Conservation (phyloP, 2,888 invertebrate species). For the Heliconius aoede region DNA sequence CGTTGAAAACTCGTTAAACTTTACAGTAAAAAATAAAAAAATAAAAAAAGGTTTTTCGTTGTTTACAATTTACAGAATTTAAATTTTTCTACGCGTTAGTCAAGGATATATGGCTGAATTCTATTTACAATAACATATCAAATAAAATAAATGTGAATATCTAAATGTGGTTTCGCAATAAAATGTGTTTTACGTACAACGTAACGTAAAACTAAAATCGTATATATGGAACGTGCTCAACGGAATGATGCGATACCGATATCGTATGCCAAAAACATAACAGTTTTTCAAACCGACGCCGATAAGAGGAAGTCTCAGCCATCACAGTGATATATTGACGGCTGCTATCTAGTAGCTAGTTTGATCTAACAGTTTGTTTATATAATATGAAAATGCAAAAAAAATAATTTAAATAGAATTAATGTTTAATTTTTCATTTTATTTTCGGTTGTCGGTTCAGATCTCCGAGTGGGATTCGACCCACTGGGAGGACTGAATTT, state of each 20-base stretch:
- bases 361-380: conserved; percentile 32
- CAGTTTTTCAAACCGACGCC: conserved; percentile 51
- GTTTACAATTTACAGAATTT: conserved; percentile 12
- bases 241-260: conserved; percentile 42
- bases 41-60: not conserved
- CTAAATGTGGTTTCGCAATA: conserved; percentile 33
- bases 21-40: not conserved
- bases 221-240: conserved; percentile 39
- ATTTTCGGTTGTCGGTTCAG: no score
- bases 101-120: conserved; percentile 28
- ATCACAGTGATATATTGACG: conserved; percentile 41
- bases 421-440: no score
- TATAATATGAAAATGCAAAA: not conserved
- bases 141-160: conserved; percentile 41
- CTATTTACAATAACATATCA: conserved; percentile 39
- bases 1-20: conserved; percentile 1
- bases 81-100: conserved; percentile 23
- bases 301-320: conserved; percentile 45
- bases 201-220: conserved; percentile 31
- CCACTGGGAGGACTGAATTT: no score
- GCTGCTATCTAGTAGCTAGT: conserved; percentile 38
- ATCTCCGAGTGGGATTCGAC: no score
- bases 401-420: no score
- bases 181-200: conserved; percentile 20
- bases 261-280: conserved; percentile 49